Evolutionary conservation across 2,113 vertebrate genomes (phyloP), one percentile per base, ranked within the genome.

Genomic region (Gobius niger): DNA sequence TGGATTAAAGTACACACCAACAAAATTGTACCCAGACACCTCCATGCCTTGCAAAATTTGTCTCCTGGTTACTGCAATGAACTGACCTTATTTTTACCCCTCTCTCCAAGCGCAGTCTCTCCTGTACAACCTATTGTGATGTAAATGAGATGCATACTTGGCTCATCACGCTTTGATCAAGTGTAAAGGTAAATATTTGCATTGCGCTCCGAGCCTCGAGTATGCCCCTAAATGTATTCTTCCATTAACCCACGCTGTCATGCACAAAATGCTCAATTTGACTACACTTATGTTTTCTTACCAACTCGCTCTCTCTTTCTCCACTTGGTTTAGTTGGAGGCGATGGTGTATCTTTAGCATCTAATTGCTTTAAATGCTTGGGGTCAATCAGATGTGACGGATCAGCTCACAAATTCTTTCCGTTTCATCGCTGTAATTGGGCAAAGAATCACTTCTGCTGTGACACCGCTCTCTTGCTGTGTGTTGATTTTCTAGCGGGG

Each of bases 131-230:
- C 13, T 47, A 72, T 86, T 87, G 68, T 82, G 71, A 91, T 91
- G 88, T 75, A 90, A 91, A 91, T 92, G 63, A 80, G 75, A 85
- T 83, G 81, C 81, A 84, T 75, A 81, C 89, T 88, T 88, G 54
- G 69, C 70, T 82, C 72, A 70, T 71, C 67, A 49, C 56, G 73
- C 82, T 88, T 81, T 82, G 78, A 74, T 85, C 77, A 81, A 87
- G 88, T 85, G 81, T 83, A 90, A 91, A 89, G 80, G 89, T 92
- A 91, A 90, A 90, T 85, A 90, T 91, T 87, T 84, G 84, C 84
- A 85, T 89, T 77, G 66, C 68, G 83, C 71, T 84, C 24, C 47
- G 73, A 79, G 72, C 47, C 70, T 73, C 68, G n/a, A 66, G 64
- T 63, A 59, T 4, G 46, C 19, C 1, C 73, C 40, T 65, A 76